Evolutionary conservation across 1,140 invertebrate genomes (phyloP).

Genomic region (Hyles euphorbiae): DNA sequence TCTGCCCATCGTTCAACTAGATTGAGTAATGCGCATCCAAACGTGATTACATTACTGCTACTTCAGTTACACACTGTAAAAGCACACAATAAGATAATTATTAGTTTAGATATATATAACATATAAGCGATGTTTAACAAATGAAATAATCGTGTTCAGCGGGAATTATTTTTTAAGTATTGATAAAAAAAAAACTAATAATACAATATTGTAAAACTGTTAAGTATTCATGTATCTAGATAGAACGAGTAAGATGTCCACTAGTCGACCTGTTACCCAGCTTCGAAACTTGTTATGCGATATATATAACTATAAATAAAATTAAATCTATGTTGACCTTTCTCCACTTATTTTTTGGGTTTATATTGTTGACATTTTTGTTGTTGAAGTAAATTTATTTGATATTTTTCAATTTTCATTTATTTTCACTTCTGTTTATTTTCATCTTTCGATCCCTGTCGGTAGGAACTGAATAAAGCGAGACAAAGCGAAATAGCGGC

Average conservation of each 20-base stretch:
- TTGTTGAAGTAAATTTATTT: slow-evolving; percentile 50
- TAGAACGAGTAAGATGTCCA: slow-evolving; percentile 67
- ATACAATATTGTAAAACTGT: slow-evolving; percentile 68
- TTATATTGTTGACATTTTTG: slow-evolving; percentile 62
- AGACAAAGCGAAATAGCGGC: slow-evolving; percentile 55
- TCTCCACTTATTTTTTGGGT: slow-evolving; percentile 61
- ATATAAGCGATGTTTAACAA: slow-evolving; percentile 65
- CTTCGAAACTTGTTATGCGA: slow-evolving; percentile 67
- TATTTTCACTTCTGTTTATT: slow-evolving; percentile 28
- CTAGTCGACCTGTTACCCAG: slow-evolving; percentile 63
- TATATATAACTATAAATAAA: slow-evolving; percentile 53
- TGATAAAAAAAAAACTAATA: slow-evolving; percentile 37
- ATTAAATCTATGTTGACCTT: slow-evolving; percentile 55
- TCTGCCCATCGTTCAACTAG: too few species aligned
- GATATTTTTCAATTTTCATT: slow-evolving; percentile 24
- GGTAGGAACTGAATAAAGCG: slow-evolving; percentile 56
- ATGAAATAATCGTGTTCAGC: slow-evolving; percentile 68
- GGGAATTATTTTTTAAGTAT: slow-evolving; percentile 70
- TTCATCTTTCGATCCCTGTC: slow-evolving; percentile 45
- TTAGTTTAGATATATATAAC: slow-evolving; percentile 61
- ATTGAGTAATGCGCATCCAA: background rate
- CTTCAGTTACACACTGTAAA: slow-evolving; percentile 33
- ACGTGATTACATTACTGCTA: background rate
- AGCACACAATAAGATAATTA: slow-evolving; percentile 70
- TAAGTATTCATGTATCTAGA: slow-evolving; percentile 70